A percentile compares a stretch with the other conserved stretches of the same genome.
phyloP scores from a whole-genome alignment of 2,888 invertebrate species.

The Laothoe populi region DNA sequence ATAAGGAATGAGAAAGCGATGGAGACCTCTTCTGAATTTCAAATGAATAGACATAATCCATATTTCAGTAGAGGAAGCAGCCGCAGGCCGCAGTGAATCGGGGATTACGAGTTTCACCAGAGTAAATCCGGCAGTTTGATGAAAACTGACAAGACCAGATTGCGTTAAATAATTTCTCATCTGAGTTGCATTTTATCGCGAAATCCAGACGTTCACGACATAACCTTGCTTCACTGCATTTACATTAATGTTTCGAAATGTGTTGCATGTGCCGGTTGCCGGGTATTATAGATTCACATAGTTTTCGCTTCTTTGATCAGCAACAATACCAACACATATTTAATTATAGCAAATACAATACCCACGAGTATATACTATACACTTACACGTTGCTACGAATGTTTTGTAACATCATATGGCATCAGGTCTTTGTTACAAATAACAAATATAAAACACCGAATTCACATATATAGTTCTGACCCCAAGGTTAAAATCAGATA shows the following conservation, averaged over 20 bases:
- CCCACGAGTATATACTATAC: too few relatives aligned
- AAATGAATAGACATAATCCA: slow-evolving; percentile 67
- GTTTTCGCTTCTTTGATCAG: not conserved
- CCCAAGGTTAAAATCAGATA: too few relatives aligned
- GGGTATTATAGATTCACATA: slow-evolving; percentile 1
- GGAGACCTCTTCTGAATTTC: slow-evolving; percentile 64
- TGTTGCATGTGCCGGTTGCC: slow-evolving; percentile 6
- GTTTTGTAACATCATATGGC: too few relatives aligned
- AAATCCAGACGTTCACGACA: slow-evolving; percentile 13
- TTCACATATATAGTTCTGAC: too few relatives aligned
- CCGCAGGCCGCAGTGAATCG: slow-evolving; percentile 45
- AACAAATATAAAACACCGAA: too few relatives aligned
- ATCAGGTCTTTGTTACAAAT: too few relatives aligned
- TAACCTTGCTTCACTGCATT: slow-evolving; percentile 14
- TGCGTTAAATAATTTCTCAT: slow-evolving; percentile 33
- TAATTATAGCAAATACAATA: not conserved
- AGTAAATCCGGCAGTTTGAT: slow-evolving; percentile 44
- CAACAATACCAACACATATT: not conserved
- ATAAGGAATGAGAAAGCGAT: slow-evolving; percentile 59
- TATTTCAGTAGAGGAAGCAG: slow-evolving; percentile 58
- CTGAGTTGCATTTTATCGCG: slow-evolving; percentile 46
- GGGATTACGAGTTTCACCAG: slow-evolving; percentile 50
- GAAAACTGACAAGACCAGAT: slow-evolving; percentile 45
- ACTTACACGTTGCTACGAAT: too few relatives aligned
- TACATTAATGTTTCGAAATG: slow-evolving; percentile 18